Conservation (phyloP, 2,888 invertebrate species). For the Scaptomyza reducta region DNA sequence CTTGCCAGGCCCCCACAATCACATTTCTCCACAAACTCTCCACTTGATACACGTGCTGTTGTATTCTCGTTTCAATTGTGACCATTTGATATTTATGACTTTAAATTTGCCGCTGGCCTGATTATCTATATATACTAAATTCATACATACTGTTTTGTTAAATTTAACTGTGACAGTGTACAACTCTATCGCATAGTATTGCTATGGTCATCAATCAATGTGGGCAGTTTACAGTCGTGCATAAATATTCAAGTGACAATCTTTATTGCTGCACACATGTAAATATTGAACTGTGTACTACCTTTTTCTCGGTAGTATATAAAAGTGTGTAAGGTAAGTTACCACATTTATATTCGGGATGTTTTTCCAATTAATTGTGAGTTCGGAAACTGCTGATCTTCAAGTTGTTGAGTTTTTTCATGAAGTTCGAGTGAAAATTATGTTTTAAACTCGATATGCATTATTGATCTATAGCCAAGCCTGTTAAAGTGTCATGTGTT, state of each 20-base stretch:
- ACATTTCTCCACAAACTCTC: neutral
- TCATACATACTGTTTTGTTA: conserved; percentile 27
- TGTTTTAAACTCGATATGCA: no score
- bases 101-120: conserved; percentile 34
- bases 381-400: no score
- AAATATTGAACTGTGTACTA: no score
- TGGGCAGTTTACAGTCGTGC: conserved; percentile 10
- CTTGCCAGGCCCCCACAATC: conserved; percentile 56
- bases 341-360: no score
- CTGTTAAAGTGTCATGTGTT: conserved; percentile 42
- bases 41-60: conserved; percentile 1
- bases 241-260: conserved; percentile 7
- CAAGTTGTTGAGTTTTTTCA: no score
- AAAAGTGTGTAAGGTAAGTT: no score
- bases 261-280: neutral
- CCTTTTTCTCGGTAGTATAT: no score
- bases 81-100: conserved; percentile 62
- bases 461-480: no score
- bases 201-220: conserved; percentile 36
- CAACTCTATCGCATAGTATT: conserved; percentile 29
- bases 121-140: conserved; percentile 29
- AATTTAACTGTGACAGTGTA: conserved; percentile 58
- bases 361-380: no score
- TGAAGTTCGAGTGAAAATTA: no score
- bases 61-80: conserved; percentile 26